Percentiles rank a stretch among this genome's conserved stretches.
These are phyloP conservation scores for Sinodicranocentrus sp. DNA, from an alignment of 2,888 invertebrate genomes.

Conservation along the genomic window DNA sequence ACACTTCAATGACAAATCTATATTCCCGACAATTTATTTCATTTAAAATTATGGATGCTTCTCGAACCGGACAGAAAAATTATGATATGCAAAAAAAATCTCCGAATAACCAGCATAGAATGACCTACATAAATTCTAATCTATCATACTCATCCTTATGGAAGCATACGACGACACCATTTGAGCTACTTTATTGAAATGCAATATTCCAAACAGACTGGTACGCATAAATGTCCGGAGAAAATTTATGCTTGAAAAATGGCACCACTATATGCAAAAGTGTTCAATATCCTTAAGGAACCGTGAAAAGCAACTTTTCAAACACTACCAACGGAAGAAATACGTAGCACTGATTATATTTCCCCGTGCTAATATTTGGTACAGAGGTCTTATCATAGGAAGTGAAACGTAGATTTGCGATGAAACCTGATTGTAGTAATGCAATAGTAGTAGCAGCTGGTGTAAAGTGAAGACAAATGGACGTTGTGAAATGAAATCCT, in stretches of 20 bases:
- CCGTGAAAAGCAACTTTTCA: not conserved
- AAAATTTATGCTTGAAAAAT: constrained; percentile 26
- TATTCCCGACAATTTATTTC: not conserved
- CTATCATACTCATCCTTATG: not conserved
- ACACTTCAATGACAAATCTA: not conserved
- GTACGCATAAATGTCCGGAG: constrained; percentile 2
- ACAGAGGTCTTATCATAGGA: not conserved
- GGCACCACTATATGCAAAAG: not conserved
- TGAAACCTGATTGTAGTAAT: not conserved
- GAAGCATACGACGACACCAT: not conserved
- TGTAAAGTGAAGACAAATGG: not conserved
- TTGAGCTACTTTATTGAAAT: not conserved
- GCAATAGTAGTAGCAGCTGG: not conserved
- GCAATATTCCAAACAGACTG: constrained; percentile 28
- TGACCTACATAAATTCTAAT: no score
- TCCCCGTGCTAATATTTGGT: not conserved
- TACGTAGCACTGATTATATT: not conserved
- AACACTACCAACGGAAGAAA: not conserved
- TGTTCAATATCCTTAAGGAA: not conserved
- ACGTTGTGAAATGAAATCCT: not conserved
- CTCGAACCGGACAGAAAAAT: not conserved
- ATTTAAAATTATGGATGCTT: not conserved
- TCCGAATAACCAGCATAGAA: no score
- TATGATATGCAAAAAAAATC: no score
- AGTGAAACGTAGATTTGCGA: not conserved